Percentiles rank a stretch among this genome's conserved stretches.
Evolutionary conservation across 2,113 vertebrate species (phyloP).

Genomic region (Syrmaticus mikado): DNA sequence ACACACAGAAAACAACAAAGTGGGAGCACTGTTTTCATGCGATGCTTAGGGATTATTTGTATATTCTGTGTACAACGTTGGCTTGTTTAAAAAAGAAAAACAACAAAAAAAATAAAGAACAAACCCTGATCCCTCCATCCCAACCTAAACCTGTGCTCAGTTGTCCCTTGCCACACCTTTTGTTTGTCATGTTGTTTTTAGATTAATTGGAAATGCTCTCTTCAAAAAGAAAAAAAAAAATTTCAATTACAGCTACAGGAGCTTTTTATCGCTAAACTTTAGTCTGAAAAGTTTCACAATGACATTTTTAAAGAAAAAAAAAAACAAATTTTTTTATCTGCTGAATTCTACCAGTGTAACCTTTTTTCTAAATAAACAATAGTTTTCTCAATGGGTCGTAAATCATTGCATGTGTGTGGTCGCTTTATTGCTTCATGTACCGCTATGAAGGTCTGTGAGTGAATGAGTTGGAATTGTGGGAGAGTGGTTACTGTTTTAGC

Average conservation of each 20-base stretch:
- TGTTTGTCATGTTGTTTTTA: constrained; percentile 89
- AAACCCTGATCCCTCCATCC: background rate
- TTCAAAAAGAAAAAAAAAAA: constrained; percentile 76
- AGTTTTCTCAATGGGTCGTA: constrained; percentile 97
- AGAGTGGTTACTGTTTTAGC: background rate
- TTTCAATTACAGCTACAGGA: constrained; percentile 83
- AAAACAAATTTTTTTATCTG: constrained; percentile 91
- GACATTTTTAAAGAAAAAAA: constrained; percentile 89
- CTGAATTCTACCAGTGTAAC: constrained; percentile 97
- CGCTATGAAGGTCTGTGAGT: rapidly evolving
- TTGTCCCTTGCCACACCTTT: constrained; percentile 78
- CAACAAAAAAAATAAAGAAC: background rate
- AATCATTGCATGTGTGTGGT: constrained; percentile 80
- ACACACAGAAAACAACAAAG: constrained; percentile 41
- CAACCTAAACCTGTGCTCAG: constrained; percentile 62
- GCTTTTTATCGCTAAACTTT: constrained; percentile 89
- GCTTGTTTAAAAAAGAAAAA: constrained; percentile 67
- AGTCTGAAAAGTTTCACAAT: constrained; percentile 88
- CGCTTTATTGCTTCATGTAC: constrained; percentile 48
- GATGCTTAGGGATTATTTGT: constrained; percentile 91
- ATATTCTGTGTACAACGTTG: constrained; percentile 94
- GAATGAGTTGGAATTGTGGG: background rate
- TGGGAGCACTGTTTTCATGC: constrained; percentile 84
- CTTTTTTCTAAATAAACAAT: constrained; percentile 98
- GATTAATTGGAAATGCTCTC: constrained; percentile 84